Base-by-base conservation (phyloP, 2,888 invertebrate species). In the Lagria hirta region DNA sequence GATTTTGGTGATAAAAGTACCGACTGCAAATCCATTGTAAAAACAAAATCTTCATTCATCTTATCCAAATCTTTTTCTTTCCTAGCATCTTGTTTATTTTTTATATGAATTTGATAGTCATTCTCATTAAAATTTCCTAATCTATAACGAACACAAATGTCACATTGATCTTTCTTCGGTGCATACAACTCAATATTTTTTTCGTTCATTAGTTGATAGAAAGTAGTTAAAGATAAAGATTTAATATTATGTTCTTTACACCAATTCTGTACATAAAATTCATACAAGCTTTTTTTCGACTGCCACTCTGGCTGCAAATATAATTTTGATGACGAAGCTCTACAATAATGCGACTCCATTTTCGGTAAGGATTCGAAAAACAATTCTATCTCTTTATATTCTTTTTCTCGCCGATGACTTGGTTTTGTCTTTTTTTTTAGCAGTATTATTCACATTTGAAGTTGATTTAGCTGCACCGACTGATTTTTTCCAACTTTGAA, bases 291-390 rank as follows among this genome's bases (percentile, higher is more conserved):
- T 14, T 22, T 26, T 23, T 44, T 45, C 8, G 34, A 34, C n/a
- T 32, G 18, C 35, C 40, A 52, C 12, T 37, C 29, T 13, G 46
- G 55, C 43, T 54, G 52, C 30, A 60, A 46, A 34, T 56, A 57
- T 15, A 51, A 28, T 47, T 57, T 55, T 7, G 35, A 32, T 12
- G 51, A 40, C 22, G 42, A 32, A 27, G 38, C 30, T 33, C 57
- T 37, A 42, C 57, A 57, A 38, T 57, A 57, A 32, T 58, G 56
- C 4, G 54, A 55, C 24, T 49, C 48, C 47, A 57, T 36, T 48
- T 57, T 57, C 16, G 54, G 53, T 34, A 56, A 27, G 22, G 24
- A 22, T 24, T 40, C 35, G n/a, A 51, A 46, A 37, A 47, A 47
- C 30, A 29, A 17, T 47, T 37, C 29, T 18, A 37, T 22, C n/a